A percentile compares a stretch with the other conserved stretches of the same genome.
phyloP scores from a whole-genome alignment of 2,797 vertebrate species.

The Notamacropus eugenii region DNA sequence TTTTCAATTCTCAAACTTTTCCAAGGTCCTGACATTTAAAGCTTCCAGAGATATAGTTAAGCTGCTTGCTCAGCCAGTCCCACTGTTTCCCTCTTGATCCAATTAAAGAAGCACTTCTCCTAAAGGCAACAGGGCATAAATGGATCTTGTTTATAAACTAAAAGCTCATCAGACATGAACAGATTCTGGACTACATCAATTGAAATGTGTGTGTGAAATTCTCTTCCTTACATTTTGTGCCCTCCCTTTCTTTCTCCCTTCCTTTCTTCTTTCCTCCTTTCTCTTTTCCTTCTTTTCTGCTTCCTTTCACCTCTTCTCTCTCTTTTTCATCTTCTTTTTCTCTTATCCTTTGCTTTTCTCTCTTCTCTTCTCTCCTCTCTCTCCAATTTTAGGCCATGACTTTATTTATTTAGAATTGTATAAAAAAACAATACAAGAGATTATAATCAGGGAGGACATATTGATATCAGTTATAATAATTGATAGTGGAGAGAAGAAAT shows the following conservation, averaged over 20 bases:
- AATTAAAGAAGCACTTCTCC: too few species aligned
- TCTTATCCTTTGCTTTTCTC: neutral
- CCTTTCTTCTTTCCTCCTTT: too few species aligned
- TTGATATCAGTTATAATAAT: neutral
- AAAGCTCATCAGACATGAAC: too few species aligned
- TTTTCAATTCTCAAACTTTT: neutral
- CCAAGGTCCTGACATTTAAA: neutral
- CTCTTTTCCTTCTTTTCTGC: neutral
- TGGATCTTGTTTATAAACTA: too few species aligned
- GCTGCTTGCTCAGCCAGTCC: too few species aligned
- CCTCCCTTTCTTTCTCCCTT: neutral
- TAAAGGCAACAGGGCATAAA: too few species aligned
- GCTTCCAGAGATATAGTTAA: neutral
- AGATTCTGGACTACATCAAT: too few species aligned
- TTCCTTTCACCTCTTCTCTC: neutral
- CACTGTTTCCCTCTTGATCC: too few species aligned
- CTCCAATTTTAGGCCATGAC: neutral
- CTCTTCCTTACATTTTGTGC: neutral
- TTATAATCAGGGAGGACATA: neutral
- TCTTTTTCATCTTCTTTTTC: too few species aligned
- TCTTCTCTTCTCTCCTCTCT: neutral
- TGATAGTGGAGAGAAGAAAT: neutral
- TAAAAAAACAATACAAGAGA: slow-evolving; percentile 11
- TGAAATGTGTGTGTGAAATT: neutral
- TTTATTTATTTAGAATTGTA: slow-evolving; percentile 6